Conservation (phyloP, 2,888 invertebrate genomes). For the Mimas tiliae region DNA sequence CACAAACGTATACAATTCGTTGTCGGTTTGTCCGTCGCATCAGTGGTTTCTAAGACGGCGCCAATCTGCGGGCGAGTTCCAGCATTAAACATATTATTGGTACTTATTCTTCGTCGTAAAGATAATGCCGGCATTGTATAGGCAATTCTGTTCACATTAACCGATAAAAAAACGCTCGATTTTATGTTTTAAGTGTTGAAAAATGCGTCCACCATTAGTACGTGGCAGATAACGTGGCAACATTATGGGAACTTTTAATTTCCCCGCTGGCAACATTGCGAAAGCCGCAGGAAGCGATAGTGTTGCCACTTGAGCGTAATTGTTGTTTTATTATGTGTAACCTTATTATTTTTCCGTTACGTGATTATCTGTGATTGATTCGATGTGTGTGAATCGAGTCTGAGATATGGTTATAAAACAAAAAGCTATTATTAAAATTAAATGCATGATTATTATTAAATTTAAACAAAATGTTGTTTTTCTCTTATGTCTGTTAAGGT, state of each 20-base stretch:
- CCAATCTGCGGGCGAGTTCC: constrained; percentile 61
- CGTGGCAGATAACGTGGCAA: constrained; percentile 62
- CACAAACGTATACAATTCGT: background rate
- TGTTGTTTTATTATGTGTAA: constrained; percentile 32
- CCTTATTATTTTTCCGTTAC: constrained; percentile 28
- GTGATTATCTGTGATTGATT: constrained; percentile 23
- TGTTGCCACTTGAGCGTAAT: constrained; percentile 47
- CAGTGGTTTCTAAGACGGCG: constrained; percentile 64
- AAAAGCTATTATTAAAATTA: background rate
- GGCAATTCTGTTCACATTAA: constrained; percentile 72
- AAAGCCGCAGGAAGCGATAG: constrained; percentile 49
- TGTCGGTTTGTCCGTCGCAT: constrained; percentile 44
- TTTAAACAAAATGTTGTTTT: too few relatives aligned
- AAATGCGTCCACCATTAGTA: constrained; percentile 64
- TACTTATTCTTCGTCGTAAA: constrained; percentile 74
- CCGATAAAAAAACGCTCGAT: constrained; percentile 69
- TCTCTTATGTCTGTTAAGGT: too few relatives aligned
- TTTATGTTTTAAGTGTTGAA: constrained; percentile 74
- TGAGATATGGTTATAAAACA: background rate
- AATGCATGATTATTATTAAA: too few relatives aligned
- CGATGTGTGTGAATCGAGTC: background rate
- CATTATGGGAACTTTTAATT: constrained; percentile 56
- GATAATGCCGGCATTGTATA: constrained; percentile 76
- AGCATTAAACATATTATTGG: constrained; percentile 77
- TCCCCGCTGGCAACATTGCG: constrained; percentile 58